These are phyloP conservation scores for Hylaeus anthracinus DNA, from an alignment of 1,140 invertebrate species.

Conservation along the genomic window DNA sequence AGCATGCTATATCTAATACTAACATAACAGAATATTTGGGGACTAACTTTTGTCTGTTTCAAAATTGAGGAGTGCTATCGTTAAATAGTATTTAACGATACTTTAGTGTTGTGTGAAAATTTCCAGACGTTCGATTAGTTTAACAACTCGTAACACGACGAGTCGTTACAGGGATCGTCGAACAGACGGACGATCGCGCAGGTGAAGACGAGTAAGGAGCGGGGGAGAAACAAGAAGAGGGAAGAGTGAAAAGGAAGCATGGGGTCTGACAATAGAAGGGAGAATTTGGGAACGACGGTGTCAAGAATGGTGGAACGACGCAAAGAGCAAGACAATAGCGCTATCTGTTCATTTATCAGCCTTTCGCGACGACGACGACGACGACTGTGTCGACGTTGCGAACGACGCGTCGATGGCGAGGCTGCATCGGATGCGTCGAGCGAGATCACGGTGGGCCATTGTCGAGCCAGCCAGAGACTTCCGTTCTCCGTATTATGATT, in stretches of 20 bases:
- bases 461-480: conserved; percentile 64
- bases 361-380: conserved; percentile 62
- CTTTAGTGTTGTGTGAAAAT: not conserved
- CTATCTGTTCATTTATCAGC: conserved; percentile 81
- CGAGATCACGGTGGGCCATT: conserved; percentile 64
- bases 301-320: conserved; percentile 59
- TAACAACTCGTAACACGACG: no score
- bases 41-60: no score
- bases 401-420: conserved; percentile 30
- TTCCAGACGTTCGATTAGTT: no score
- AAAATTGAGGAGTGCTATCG: no score
- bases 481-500: conserved; percentile 75
- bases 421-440: conserved; percentile 60
- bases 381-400: conserved; percentile 34
- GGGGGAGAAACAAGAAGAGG: not conserved
- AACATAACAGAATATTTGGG: no score
- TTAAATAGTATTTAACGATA: not conserved
- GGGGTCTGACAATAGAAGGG: conserved; percentile 1
- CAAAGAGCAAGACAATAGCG: conserved; percentile 74
- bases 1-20: no score
- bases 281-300: conserved; percentile 51
- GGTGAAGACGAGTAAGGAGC: not conserved
- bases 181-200: not conserved
- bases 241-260: conserved; percentile 8
- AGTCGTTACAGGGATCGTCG: not conserved